Conservation (phyloP, 2,113 vertebrate species). For the Apodemus speciosus region DNA sequence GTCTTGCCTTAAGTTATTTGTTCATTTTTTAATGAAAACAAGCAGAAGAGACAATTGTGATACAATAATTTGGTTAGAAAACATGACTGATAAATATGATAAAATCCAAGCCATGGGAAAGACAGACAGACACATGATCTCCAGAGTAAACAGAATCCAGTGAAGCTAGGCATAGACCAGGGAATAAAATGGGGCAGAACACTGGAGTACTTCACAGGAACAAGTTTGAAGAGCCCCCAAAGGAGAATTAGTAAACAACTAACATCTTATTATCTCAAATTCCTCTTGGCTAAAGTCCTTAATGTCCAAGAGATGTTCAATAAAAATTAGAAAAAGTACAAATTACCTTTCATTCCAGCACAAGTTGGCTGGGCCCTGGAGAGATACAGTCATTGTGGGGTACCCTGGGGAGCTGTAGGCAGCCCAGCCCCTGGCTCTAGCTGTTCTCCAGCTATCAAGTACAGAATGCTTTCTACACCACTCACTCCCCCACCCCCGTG, state of each 20-base stretch:
- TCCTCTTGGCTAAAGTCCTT: conserved; percentile 40
- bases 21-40: not conserved
- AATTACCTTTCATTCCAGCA: not conserved
- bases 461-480: not conserved
- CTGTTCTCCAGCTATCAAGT: not conserved
- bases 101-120: conserved; percentile 50
- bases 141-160: conserved; percentile 35
- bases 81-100: not conserved
- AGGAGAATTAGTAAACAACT: conserved; percentile 34
- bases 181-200: not conserved
- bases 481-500: too few species aligned
- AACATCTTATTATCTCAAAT: conserved; percentile 31
- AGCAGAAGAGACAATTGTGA: not conserved
- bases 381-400: not conserved
- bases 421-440: accelerated
- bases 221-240: conserved; percentile 6
- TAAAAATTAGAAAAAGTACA: conserved; percentile 38
- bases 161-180: not conserved
- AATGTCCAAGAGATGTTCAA: not conserved
- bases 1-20: conserved; percentile 24
- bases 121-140: not conserved
- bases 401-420: too few species aligned
- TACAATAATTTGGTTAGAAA: conserved; percentile 21
- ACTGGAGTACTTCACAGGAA: not conserved
- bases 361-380: not conserved